Conservation (phyloP, 92 coral and sea anemone genomes). For the Palythoa grandis region DNA sequence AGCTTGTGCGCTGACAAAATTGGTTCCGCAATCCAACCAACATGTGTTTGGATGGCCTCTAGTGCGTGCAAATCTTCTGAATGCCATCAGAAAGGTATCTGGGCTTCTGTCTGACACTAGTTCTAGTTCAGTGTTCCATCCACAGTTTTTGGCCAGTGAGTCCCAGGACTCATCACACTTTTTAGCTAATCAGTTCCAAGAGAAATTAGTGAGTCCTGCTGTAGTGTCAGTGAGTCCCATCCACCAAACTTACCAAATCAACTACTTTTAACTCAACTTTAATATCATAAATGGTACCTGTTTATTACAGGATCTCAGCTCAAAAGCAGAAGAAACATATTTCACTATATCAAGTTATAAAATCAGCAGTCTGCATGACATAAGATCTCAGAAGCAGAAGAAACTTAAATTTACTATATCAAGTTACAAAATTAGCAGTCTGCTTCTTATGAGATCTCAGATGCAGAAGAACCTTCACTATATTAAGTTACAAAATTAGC, state of each 20-base stretch:
- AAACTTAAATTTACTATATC: background rate
- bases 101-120: too few species aligned
- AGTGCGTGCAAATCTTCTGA: conserved; percentile 50
- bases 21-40: conserved; percentile 64
- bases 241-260: background rate
- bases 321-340: background rate
- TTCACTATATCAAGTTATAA: background rate
- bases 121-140: too few species aligned
- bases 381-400: too few species aligned
- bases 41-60: conserved; percentile 62
- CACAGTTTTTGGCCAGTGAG: conserved; percentile 25
- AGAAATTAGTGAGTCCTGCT: conserved; percentile 18
- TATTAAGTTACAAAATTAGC: background rate
- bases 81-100: conserved; percentile 67
- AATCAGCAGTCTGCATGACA: background rate
- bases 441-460: conserved; percentile 9
- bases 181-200: conserved; percentile 11
- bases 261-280: background rate
- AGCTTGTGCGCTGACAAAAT: conserved; percentile 57
- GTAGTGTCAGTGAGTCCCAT: conserved; percentile 19
- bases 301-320: background rate
- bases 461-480: background rate
- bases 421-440: conserved; percentile 10
- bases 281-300: conserved; percentile 13
- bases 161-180: conserved; percentile 13